Conservation (phyloP, 2,113 vertebrate genomes). For the Macroglossus sobrinus region DNA sequence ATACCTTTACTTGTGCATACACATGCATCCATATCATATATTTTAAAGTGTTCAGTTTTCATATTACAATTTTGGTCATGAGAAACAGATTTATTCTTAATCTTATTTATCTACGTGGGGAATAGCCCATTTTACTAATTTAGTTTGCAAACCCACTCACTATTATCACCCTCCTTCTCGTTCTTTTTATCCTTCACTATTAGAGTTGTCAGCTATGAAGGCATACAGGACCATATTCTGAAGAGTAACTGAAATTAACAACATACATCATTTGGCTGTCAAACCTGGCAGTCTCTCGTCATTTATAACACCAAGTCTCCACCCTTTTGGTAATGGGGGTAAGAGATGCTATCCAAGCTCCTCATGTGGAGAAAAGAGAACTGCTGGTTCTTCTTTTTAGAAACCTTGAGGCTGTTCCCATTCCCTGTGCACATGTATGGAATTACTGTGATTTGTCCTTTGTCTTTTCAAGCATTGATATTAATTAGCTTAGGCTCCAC, state of each 20-base stretch:
- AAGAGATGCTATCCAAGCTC: constrained; percentile 38
- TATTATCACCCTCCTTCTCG: constrained; percentile 28
- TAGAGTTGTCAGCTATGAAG: constrained; percentile 44
- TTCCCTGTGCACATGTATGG: constrained; percentile 36
- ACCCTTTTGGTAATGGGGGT: constrained; percentile 21
- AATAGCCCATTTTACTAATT: constrained; percentile 45
- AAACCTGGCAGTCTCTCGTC: constrained; percentile 21
- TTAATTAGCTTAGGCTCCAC: constrained; percentile 20
- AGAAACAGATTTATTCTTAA: constrained; percentile 33
- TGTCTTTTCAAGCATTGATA: constrained; percentile 47
- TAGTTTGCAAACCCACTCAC: constrained; percentile 29
- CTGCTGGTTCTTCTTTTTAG: constrained; percentile 38
- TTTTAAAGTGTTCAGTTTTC: not conserved
- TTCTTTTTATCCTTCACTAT: constrained; percentile 1
- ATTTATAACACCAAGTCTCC: constrained; percentile 56
- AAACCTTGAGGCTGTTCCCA: not conserved
- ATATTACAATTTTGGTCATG: not conserved
- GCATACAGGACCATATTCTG: constrained; percentile 24
- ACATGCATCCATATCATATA: not conserved
- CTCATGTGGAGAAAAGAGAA: constrained; percentile 46
- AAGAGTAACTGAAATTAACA: constrained; percentile 67
- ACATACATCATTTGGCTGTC: constrained; percentile 53
- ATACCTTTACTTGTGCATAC: not conserved
- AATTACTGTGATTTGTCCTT: constrained; percentile 53
- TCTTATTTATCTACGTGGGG: not conserved